Conservation (phyloP, 2,888 invertebrate genomes). For the Meteorus cinctellus region DNA sequence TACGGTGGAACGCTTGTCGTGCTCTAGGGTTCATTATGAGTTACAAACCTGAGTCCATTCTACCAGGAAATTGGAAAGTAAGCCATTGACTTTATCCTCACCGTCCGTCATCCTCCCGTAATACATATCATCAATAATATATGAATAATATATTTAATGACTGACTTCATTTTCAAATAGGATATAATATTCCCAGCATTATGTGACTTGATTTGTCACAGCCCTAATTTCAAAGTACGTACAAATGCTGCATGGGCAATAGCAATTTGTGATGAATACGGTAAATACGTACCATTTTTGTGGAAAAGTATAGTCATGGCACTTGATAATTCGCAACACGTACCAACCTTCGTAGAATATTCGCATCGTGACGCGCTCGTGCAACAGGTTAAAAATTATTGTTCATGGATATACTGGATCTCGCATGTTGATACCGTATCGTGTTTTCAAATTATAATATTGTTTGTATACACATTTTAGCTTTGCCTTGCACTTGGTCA, state of each 20-base stretch:
- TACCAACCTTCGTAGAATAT: conserved; percentile 88
- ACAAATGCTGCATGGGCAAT: conserved; percentile 89
- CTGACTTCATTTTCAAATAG: conserved; percentile 70
- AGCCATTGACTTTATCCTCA: conserved; percentile 68
- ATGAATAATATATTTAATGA: conserved; percentile 30
- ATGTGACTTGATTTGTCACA: conserved; percentile 80
- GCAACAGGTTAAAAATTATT: conserved; percentile 79
- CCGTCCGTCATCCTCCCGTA: background rate
- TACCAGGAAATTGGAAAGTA: conserved; percentile 73
- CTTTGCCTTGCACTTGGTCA: conserved; percentile 85
- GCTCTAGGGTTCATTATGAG: conserved; percentile 87
- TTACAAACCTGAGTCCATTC: conserved; percentile 71
- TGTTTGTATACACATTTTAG: conserved; percentile 72
- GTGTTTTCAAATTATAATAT: conserved; percentile 19
- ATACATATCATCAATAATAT: background rate
- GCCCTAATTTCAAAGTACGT: conserved; percentile 91
- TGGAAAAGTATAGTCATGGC: conserved; percentile 85
- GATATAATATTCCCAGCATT: conserved; percentile 80
- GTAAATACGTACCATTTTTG: conserved; percentile 76
- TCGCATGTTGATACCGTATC: background rate
- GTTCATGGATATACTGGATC: background rate
- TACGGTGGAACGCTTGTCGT: conserved; percentile 94
- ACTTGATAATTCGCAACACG: conserved; percentile 84
- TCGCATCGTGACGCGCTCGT: conserved; percentile 89
- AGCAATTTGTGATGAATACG: conserved; percentile 79